Base-by-base conservation (phyloP, 37 sponge, comb jelly and placozoan genomes). In the Mnemiopsis leidyi region DNA sequence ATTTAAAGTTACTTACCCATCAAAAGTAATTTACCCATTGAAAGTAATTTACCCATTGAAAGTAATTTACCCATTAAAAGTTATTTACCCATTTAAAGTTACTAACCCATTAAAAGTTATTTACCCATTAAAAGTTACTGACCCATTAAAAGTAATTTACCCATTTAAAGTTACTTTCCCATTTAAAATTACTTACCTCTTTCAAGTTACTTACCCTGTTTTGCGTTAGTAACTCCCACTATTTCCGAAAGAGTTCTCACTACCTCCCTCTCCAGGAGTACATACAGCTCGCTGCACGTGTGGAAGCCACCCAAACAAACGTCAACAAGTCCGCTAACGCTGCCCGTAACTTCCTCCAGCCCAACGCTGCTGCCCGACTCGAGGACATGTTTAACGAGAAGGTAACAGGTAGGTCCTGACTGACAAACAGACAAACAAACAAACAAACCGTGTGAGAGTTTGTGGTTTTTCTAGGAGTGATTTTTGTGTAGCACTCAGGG, bases 361-460 rank as follows among this genome's bases (percentile, higher is more conserved):
- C 90, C 35, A 85, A 85, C 90, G 90, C 61, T 85, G 90, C 61
- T 5, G 90, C 90, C 24, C 90, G 90, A 5, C 90, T 85, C 24
- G 90, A 85, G 90, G 90, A 85, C 90, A 85, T 85, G 90, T 85
- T 85, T 61, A 85, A 85, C 61, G 90, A 85, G 36, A 85, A 28
- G 23, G 90, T 85, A 13, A 85, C 90, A 39, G 90, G 90, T 38
- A 28, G 30, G 75, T 71, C 2, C 75, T 3, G 75, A 29, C 30
- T 13, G 25, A 29, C 30, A 25, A 25, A 28, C 30, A 18, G 75
- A 71, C 61, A 13, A 13, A 48, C 61, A 13, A 13, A 48, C 61
- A 13, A 13, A 48, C 61, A 13, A 13, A 48, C 61, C 13, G 61
- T 18, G 9, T 48, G 61, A 71, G 25, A 23, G 75, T n/a, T 71